phyloP scores from a whole-genome alignment of 2,888 invertebrate species.

The Pyrochroa serraticornis region DNA sequence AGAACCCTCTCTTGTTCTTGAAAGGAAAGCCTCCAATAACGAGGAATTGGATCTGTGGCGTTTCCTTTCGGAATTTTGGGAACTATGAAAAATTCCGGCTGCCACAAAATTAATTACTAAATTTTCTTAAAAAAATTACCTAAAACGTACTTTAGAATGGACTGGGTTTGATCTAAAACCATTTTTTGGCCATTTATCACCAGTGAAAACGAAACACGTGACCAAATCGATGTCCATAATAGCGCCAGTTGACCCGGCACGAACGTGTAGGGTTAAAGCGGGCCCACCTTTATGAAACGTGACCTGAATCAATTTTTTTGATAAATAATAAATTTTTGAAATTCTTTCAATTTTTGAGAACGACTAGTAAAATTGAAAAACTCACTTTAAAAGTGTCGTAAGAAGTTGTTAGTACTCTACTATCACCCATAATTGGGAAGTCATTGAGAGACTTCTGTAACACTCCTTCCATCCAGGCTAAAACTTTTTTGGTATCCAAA shows the following conservation, averaged over 20 bases:
- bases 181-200: conserved; percentile 57
- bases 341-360: not conserved
- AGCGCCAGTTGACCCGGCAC: conserved; percentile 36
- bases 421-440: conserved; percentile 42
- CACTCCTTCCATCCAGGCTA: conserved; percentile 61
- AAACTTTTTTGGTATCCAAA: conserved; percentile 60
- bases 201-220: conserved; percentile 60
- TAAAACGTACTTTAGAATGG: conserved; percentile 36
- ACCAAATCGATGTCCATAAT: conserved; percentile 61
- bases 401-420: conserved; percentile 42
- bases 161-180: conserved; percentile 45
- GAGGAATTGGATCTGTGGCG: conserved; percentile 35
- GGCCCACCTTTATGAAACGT: conserved; percentile 60
- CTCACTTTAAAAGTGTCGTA: conserved; percentile 40
- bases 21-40: conserved; percentile 65
- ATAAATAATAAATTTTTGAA: not conserved
- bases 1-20: conserved; percentile 63
- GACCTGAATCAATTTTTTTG: conserved; percentile 43
- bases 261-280: conserved; percentile 62
- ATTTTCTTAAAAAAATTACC: not conserved
- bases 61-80: conserved; percentile 59
- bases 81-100: conserved; percentile 60
- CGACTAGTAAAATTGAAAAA: not conserved
- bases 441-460: conserved; percentile 57
- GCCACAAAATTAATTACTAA: conserved; percentile 13